phyloP scores from a whole-genome alignment of 1,140 invertebrate species.

The Drosophila willistoni region DNA sequence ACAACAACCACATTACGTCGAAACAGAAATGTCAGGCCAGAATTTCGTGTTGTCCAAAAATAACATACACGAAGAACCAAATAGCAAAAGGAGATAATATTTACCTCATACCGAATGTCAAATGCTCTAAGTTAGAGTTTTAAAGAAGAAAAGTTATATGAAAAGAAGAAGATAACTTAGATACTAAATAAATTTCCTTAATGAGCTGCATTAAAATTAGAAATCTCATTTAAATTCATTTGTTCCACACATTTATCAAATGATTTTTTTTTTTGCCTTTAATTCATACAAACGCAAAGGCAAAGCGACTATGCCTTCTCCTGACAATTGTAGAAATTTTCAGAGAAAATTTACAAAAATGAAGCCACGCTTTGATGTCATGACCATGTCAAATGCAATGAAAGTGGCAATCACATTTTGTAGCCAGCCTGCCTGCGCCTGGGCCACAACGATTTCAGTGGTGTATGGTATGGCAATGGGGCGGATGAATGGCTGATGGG shows the following conservation, averaged over 20 bases:
- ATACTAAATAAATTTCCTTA: no score
- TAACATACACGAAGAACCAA: constrained; percentile 3
- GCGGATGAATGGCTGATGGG: constrained; percentile 2
- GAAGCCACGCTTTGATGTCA: constrained; percentile 60
- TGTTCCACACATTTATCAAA: no score
- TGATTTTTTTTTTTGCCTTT: no score
- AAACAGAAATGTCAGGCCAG: constrained; percentile 66
- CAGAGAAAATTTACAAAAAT: constrained; percentile 35
- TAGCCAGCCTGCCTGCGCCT: constrained; percentile 37
- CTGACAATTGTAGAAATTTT: neutral
- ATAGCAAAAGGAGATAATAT: neutral
- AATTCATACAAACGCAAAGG: neutral
- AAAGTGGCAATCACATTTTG: constrained; percentile 65
- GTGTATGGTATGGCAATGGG: constrained; percentile 13
- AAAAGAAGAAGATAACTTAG: no score
- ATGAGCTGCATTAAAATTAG: no score
- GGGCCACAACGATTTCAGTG: constrained; percentile 18
- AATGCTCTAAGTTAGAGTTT: constrained; percentile 35
- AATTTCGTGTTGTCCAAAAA: constrained; percentile 56
- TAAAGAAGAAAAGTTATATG: no score
- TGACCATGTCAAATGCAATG: constrained; percentile 71
- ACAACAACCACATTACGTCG: constrained; percentile 46
- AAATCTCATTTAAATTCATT: no score
- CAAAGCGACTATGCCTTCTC: neutral
- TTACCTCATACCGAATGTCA: constrained; percentile 18